A percentile compares a stretch with the other conserved stretches of the same genome.
phyloP scores from a whole-genome alignment of 2,888 invertebrate species.

The Oscheius sp. region DNA sequence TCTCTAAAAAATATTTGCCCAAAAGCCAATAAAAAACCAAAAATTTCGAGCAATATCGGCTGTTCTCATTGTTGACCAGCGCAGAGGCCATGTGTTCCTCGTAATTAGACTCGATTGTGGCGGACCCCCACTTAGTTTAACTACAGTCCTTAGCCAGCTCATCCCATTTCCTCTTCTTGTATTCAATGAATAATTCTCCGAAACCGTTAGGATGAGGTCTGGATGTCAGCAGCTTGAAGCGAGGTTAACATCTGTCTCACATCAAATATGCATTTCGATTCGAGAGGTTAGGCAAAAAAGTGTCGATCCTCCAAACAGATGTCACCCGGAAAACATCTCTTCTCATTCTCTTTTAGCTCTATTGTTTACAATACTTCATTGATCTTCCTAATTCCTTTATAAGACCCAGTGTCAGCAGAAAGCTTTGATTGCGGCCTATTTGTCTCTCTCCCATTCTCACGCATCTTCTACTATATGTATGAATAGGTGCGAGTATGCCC shows the following conservation, averaged over 20 bases:
- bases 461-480: slow-evolving; percentile 7
- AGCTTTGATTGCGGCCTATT: slow-evolving; percentile 1
- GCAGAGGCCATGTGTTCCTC: slow-evolving; percentile 8
- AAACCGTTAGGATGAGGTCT: neutral
- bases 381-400: slow-evolving; percentile 13
- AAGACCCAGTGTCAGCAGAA: slow-evolving; percentile 8
- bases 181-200: neutral
- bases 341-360: neutral
- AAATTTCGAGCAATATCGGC: neutral
- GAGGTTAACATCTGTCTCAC: slow-evolving; percentile 23
- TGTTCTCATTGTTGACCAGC: slow-evolving; percentile 10
- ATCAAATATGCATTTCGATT: neutral
- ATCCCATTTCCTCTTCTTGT: neutral
- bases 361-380: slow-evolving; percentile 9
- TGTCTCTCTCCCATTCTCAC: slow-evolving; percentile 9
- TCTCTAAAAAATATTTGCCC: neutral
- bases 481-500: neutral
- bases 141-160: neutral
- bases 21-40: neutral
- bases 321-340: too few relatives aligned
- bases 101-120: slow-evolving; percentile 21
- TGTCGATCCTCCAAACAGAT: neutral
- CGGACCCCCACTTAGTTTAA: slow-evolving; percentile 10
- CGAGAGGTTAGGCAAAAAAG: neutral
- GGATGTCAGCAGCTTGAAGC: neutral